Base-by-base conservation (phyloP, 2,888 invertebrate species). In the Chrysopilus asiliformis region DNA sequence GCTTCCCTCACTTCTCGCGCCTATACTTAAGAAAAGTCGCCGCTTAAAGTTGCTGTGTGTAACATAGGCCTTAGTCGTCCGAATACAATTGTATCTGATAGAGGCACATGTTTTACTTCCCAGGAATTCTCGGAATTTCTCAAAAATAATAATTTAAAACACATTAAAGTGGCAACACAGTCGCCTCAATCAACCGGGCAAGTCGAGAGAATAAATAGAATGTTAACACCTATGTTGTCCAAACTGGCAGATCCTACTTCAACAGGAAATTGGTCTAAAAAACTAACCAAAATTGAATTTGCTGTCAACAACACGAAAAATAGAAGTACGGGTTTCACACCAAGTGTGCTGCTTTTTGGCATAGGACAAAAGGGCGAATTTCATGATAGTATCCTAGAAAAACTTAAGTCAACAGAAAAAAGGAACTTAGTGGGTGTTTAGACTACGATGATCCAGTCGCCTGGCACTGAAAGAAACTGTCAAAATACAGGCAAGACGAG, bases 111-210 rank as follows among this genome's bases (percentile, higher is more conserved):
- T 26, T 26, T 26, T 6, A 4, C 14, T 8, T 9, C 26, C 5
- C n/a, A 26, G n/a, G 9, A 26, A 26, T 26, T 6, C 37, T 34
- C 43, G 24, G 34, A 40, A 4, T 56, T 52, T 38, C 55, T 54
- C 34, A 28, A 39, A 4, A 45, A 51, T 12, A 45, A 51, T 32
- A 38, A 42, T 16, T 13, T 43, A 9, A n/a, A 30, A 3, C 39
- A 40, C 18, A 28, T 33, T 2, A 29, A 30, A 19, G 32, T 37
- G 2, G 38, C 38, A 3, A 37, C 37, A 1, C 25, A 28, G 4
- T 22, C 29, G 3, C 40, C 40, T 6, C 40, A 37, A 26, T 27
- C 22, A 13, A 38, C 32, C 19, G 38, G 38, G 2, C 47, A 45
- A 14, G 48, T 48, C 1, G 47, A 50, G 33, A 39, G 46, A 17